These are phyloP conservation scores for Daphoenositta chrysoptera DNA, from an alignment of 2,113 vertebrate genomes.

Conservation along the genomic window DNA sequence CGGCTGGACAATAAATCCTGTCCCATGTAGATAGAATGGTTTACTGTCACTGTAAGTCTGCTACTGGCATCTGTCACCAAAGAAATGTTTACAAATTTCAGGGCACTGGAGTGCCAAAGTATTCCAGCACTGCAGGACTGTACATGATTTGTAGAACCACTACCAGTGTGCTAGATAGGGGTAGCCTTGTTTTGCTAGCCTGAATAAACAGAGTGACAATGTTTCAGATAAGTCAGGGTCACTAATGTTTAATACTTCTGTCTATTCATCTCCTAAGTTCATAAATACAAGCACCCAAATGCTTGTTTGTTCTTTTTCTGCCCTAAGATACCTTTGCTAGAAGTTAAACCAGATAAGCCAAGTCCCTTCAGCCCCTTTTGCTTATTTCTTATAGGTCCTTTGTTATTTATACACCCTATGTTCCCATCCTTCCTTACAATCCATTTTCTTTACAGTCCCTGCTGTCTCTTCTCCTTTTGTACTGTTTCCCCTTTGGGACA, in stretches of 20 bases:
- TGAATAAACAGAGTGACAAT: slow-evolving; percentile 43
- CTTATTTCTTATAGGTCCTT: background rate
- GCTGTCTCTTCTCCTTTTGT: background rate
- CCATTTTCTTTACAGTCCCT: background rate
- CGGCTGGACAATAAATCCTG: slow-evolving; percentile 73
- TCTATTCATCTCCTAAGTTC: background rate
- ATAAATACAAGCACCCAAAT: background rate
- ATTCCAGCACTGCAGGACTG: background rate
- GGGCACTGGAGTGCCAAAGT: slow-evolving; percentile 12
- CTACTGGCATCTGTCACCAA: slow-evolving; percentile 52
- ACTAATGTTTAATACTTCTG: background rate
- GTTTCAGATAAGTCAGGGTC: slow-evolving; percentile 37
- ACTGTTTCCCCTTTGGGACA: background rate
- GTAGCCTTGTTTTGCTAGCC: slow-evolving; percentile 1
- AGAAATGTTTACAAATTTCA: slow-evolving; percentile 56
- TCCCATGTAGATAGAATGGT: slow-evolving; percentile 46
- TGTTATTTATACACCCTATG: background rate
- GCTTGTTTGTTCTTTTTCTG: background rate
- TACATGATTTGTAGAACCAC: slow-evolving; percentile 23
- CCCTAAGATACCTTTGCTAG: background rate
- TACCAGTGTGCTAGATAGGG: background rate
- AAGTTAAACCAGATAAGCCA: background rate
- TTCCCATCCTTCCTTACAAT: background rate
- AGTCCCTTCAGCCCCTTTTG: background rate
- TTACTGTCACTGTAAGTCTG: slow-evolving; percentile 62